These are phyloP conservation scores for Formica aserva DNA, from an alignment of 2,888 invertebrate genomes.

Conservation along the genomic window DNA sequence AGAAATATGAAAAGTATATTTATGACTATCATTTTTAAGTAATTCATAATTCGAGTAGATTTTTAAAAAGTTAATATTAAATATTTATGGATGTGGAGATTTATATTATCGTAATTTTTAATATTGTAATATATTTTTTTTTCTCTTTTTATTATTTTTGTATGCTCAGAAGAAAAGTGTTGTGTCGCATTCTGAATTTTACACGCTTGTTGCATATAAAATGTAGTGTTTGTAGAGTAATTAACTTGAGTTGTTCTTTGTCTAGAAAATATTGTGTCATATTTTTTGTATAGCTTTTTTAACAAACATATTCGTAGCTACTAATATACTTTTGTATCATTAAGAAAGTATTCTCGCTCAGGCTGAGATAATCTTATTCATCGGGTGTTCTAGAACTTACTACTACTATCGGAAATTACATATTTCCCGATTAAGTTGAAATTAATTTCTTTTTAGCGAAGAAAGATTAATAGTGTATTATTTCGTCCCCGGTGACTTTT, in stretches of 20 bases:
- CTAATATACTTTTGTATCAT: background rate
- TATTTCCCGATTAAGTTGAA: background rate
- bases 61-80: background rate
- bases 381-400: background rate
- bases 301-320: background rate
- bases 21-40: background rate
- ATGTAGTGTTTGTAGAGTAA: background rate
- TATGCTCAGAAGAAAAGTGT: background rate
- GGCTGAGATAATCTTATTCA: background rate
- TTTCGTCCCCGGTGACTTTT: background rate
- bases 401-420: background rate
- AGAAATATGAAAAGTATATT: background rate
- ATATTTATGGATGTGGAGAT: background rate
- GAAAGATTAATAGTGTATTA: background rate
- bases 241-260: conserved; percentile 25
- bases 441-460: background rate
- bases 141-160: conserved; percentile 6
- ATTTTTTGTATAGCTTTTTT: conserved; percentile 20
- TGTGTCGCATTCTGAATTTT: conserved; percentile 24
- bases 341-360: background rate
- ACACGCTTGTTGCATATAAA: background rate
- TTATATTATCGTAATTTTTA: background rate
- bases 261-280: background rate
- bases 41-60: background rate
- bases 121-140: background rate